phyloP scores from a whole-genome alignment of 2,113 vertebrate genomes.

The Nesospiza acunhae region DNA sequence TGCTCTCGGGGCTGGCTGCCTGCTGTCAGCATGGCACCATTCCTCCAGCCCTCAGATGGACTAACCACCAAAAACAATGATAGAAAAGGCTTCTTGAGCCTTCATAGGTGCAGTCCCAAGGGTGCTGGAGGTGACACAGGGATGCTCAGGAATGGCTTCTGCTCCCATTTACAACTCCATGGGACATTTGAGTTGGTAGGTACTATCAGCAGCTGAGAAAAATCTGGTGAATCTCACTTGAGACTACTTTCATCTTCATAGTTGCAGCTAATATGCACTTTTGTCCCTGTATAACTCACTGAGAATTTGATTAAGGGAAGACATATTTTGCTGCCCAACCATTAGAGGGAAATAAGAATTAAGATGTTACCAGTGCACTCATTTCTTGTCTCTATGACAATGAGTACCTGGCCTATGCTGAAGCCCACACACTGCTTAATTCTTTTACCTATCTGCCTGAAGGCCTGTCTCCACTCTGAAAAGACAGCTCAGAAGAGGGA shows the following conservation, averaged over 20 bases:
- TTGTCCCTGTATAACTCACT: background rate
- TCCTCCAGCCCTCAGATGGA: background rate
- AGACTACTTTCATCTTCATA: background rate
- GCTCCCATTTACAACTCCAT: background rate
- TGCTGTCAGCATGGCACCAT: rapidly evolving
- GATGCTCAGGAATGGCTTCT: background rate
- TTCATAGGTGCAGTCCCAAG: background rate
- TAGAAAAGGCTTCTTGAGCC: background rate
- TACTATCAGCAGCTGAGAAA: background rate
- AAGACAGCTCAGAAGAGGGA: background rate
- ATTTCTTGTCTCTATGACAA: background rate
- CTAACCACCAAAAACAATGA: background rate
- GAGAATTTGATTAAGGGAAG: background rate
- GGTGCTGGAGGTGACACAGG: background rate
- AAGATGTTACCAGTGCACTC: background rate
- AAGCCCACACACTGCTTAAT: background rate
- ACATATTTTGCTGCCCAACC: background rate
- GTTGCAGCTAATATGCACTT: background rate
- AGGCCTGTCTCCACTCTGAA: background rate
- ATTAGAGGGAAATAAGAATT: background rate
- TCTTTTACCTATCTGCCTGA: background rate
- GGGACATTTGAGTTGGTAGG: background rate
- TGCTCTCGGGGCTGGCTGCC: rapidly evolving
- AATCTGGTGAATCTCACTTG: background rate
- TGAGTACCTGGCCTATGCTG: background rate